A percentile compares a stretch with the other conserved stretches of the same genome.
Evolutionary conservation across 2,797 vertebrate species (phyloP).

Genomic region (Mycteria americana): DNA sequence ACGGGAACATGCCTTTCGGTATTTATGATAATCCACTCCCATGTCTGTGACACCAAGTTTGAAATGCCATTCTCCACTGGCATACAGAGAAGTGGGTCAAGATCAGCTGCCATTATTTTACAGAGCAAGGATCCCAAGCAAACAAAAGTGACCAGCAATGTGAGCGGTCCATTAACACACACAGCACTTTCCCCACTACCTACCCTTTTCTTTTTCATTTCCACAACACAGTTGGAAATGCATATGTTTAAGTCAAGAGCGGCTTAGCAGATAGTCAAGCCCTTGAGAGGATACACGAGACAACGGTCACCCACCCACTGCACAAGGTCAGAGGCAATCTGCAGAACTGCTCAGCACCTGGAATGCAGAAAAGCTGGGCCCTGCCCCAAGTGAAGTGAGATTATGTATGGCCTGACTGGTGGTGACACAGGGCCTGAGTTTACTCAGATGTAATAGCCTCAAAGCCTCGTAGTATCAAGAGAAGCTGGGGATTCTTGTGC

Average conservation of each 20-base stretch:
- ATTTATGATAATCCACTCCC: neutral
- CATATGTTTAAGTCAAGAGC: neutral
- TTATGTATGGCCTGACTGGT: neutral
- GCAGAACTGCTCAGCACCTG: neutral
- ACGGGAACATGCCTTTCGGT: neutral
- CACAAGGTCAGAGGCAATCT: neutral
- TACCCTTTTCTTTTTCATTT: neutral
- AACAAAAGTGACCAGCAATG: rapidly evolving
- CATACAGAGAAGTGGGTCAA: neutral
- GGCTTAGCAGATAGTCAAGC: neutral
- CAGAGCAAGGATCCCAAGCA: neutral
- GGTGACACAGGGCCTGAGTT: neutral
- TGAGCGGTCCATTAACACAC: neutral
- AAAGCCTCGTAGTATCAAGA: neutral
- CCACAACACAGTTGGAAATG: neutral
- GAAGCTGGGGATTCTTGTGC: neutral
- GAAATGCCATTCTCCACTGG: neutral
- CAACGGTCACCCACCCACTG: neutral
- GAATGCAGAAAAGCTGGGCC: neutral
- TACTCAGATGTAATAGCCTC: neutral
- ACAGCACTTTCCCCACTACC: neutral
- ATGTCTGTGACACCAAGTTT: neutral
- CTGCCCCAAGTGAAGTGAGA: neutral
- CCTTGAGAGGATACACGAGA: neutral
- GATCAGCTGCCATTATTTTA: neutral